Base-by-base conservation (phyloP, 2,113 vertebrate genomes). In the Ceyx melanurus region DNA sequence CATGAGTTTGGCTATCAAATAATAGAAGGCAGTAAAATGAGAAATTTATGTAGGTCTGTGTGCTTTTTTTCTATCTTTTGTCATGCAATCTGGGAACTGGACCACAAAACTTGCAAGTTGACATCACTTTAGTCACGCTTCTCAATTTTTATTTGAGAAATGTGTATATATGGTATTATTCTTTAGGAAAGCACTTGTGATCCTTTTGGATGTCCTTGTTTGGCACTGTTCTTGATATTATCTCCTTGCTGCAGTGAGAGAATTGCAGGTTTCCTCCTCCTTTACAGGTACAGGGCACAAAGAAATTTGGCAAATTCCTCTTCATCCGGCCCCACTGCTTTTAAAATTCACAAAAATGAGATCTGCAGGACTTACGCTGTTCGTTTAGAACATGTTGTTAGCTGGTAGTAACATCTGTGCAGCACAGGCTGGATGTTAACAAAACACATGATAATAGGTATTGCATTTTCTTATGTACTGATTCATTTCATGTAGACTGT, bases 391-490 rank as follows among this genome's bases (percentile, higher is more conserved):
- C 58, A 48, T 84, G 37, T 77, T 86, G 81, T 90, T 93, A 73
- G 28, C 67, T 74, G 48, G 15, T 84, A 85, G 26, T 65, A 94
- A 78, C 23, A 74, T 17, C 40, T 65, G 33, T 43, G 53, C 76
- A 84, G 29, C 58, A 11, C 22, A 40, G 46, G 43, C 29, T 57
- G 51, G 85, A 25, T 96, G 23, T 96, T 97, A 97, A 80, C 25
- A 61, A 74, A 96, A 82, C 68, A 71, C 61, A 56, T 79, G 50
- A 88, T 94, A 95, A 83, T 83, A 95, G 89, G 79, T 94, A 76
- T 92, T 85, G 67, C 75, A 68, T 92, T 94, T 85, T 87, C 74
- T 76, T 94, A 46, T 21, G 67, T 73, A 76, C 23, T 72, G 57
- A 92, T 85, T 95, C 67, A 54, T 91, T 94, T 77, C 82, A 58